A percentile compares a stretch with the other conserved stretches of the same genome.
These are phyloP conservation scores for Frieseomelitta varia DNA, from an alignment of 1,140 invertebrate species.

Conservation along the genomic window DNA sequence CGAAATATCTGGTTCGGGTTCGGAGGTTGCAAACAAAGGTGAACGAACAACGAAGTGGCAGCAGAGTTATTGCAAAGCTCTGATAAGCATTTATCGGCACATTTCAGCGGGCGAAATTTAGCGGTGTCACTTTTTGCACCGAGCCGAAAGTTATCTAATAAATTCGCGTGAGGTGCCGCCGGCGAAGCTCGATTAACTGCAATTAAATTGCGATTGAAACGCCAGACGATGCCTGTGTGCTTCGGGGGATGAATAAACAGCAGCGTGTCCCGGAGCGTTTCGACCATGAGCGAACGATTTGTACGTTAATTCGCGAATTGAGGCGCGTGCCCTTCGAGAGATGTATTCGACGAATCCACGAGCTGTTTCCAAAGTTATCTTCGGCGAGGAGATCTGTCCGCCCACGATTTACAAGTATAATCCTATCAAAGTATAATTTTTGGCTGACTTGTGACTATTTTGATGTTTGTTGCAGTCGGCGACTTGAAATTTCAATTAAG, in stretches of 20 bases:
- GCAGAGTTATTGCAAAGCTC: background rate
- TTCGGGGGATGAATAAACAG: background rate
- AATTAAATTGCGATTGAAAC: constrained; percentile 20
- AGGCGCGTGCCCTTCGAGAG: background rate
- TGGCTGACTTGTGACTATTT: too few species aligned
- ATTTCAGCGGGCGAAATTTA: constrained; percentile 4
- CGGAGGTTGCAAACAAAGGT: background rate
- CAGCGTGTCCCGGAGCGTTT: background rate
- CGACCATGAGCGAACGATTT: background rate
- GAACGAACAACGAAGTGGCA: background rate
- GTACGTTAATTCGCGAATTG: background rate
- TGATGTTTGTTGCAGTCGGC: too few species aligned
- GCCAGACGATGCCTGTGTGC: background rate
- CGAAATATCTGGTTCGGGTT: too few species aligned
- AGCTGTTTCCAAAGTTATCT: background rate
- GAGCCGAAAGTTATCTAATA: constrained; percentile 9
- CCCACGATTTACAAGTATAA: too few species aligned
- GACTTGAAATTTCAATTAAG: too few species aligned
- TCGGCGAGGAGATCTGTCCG: too few species aligned
- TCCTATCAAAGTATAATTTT: too few species aligned
- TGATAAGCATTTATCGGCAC: constrained; percentile 26
- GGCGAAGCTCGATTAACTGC: constrained; percentile 12
- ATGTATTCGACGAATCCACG: background rate
- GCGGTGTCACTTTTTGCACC: background rate
- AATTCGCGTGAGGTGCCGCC: background rate